phyloP scores from a whole-genome alignment of 2,113 vertebrate species.

The Puffinus mauretanicus region DNA sequence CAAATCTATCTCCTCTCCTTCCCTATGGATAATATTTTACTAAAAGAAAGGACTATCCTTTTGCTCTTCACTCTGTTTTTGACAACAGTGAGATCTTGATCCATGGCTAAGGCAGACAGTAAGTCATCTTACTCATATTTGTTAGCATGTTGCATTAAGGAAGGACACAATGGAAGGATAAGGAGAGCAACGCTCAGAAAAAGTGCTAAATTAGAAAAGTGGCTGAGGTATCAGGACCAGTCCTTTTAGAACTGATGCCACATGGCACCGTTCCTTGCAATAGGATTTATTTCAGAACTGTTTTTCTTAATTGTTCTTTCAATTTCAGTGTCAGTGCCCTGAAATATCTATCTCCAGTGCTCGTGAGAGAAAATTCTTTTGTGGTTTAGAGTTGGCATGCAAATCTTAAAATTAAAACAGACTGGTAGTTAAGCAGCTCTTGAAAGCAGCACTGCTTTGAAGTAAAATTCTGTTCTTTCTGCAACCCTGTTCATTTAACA shows the following conservation, averaged over 20 bases:
- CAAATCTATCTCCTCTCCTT: background rate
- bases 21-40: background rate
- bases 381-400: background rate
- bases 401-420: background rate
- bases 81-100: background rate
- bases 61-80: background rate
- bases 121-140: background rate
- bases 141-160: background rate
- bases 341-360: background rate
- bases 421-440: background rate
- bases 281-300: background rate
- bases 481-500: background rate
- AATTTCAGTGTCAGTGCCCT: background rate
- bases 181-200: background rate
- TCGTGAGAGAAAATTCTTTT: background rate
- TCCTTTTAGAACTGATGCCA: background rate
- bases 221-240: background rate
- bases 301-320: background rate
- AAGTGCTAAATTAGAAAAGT: background rate
- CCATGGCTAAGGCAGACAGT: background rate
- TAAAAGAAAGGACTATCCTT: background rate
- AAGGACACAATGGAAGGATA: background rate
- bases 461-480: background rate
- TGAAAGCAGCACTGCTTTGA: constrained; percentile 1
- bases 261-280: background rate